Evolutionary conservation across 23 tunicate genomes (phyloP), one percentile per base, ranked within the genome.

Genomic region (Pegea sp.): DNA sequence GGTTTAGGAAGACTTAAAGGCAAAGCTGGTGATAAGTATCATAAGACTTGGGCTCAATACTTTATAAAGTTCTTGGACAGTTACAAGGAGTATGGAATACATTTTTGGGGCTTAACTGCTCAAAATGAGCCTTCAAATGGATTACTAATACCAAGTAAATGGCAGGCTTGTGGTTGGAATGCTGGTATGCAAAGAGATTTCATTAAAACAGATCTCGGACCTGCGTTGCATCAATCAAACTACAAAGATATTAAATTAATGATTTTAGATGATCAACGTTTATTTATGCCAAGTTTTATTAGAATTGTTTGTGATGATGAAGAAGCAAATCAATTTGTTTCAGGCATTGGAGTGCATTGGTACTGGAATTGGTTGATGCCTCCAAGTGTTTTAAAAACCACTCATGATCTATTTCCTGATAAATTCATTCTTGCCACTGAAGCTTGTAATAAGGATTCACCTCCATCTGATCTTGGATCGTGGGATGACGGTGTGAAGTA

Each of bases 101-200:
- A 58, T 22, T 78, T 91, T 57, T 78, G 93, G 93, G 99, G 86
- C 7, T 48, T 91, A 8, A 91, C 99, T 1, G 88, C 53, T 23
- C 99, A 91, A 64, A 91, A 91, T 67, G 99, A 91, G 43, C 99
- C 99, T 29, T 78, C 99, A 19, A 91, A 78, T 69, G 99, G 99
- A 5, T 31, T 71, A 16, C 26, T 91, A 0, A 30, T 72, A 28
- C 24, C 48, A 34, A 69, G 81, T 33, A 59, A 44, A 5, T 91
- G 99, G 99, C 90, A 91, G 52, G 64, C 78, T n/a, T 46, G 49
- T 3, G 99, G 99, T 33, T 78, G 81, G 75, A 70, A 72, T 1
- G 77, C 99, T 21, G 72, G 68, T 56, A 52, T 29, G 32, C 78
- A 78, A 34, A 27, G 73, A 52, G 87, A 91, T 54, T 91, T 81